Conservation (phyloP, 2,113 vertebrate species). For the Circaetus cinerascens region DNA sequence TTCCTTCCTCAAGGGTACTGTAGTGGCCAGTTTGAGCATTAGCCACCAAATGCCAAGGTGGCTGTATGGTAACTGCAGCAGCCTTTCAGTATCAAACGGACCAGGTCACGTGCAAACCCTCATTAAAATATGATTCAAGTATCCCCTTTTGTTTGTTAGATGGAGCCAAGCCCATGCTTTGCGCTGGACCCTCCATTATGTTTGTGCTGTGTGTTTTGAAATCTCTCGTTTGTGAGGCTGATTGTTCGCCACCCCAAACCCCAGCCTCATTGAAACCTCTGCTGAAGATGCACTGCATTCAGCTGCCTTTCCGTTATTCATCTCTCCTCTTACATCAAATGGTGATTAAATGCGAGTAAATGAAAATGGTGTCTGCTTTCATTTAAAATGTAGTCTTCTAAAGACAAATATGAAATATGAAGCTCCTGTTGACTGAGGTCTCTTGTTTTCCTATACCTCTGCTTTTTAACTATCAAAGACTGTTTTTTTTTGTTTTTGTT, state of each 20-base stretch:
- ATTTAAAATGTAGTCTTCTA: neutral
- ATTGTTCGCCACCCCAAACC: neutral
- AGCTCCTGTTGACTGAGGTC: neutral
- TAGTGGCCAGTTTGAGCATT: neutral
- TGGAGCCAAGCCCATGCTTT: neutral
- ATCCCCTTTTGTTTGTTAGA: neutral
- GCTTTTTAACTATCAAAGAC: neutral
- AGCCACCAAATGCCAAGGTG: slow-evolving; percentile 6
- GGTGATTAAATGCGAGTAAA: neutral
- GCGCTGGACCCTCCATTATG: neutral
- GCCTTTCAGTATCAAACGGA: slow-evolving; percentile 1
- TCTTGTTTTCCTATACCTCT: neutral
- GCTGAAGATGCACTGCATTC: neutral
- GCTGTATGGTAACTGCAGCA: neutral
- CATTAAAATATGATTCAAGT: slow-evolving; percentile 48
- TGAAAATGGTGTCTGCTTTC: neutral
- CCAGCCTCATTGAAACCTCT: neutral
- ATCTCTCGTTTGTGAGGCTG: neutral
- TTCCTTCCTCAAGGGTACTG: neutral
- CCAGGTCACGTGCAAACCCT: neutral
- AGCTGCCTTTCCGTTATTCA: neutral
- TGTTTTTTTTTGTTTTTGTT: neutral
- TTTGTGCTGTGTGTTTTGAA: neutral
- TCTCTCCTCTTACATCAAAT: neutral
- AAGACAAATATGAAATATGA: neutral